Evolutionary conservation across 2,113 vertebrate species (phyloP).

Genomic region (Pteronura brasiliensis): DNA sequence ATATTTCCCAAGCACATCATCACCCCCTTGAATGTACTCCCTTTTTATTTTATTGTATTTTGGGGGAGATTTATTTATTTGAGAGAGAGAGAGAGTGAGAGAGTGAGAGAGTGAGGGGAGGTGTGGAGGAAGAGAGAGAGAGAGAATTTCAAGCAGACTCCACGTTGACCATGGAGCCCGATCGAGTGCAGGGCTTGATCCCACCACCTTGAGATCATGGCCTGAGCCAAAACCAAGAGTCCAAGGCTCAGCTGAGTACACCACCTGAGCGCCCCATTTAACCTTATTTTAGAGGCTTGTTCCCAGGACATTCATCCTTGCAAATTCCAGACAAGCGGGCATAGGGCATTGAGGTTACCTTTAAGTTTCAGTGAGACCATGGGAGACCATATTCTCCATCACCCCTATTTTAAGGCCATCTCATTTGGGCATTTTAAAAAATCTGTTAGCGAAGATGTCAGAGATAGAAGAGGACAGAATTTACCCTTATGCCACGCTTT

Average conservation of each 20-base stretch:
- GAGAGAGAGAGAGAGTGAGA: not conserved
- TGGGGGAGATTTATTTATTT: not conserved
- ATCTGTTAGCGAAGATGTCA: not conserved
- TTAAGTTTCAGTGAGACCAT: not conserved
- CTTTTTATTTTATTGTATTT: not conserved
- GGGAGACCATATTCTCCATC: not conserved
- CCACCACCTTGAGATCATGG: not conserved
- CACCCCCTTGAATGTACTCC: not conserved
- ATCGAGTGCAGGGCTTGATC: fast-evolving
- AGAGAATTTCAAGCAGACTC: not conserved
- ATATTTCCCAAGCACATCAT: not conserved
- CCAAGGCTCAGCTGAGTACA: not conserved
- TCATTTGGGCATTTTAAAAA: not conserved
- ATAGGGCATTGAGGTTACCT: too few relatives aligned
- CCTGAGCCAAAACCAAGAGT: not conserved
- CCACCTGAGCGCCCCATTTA: not conserved
- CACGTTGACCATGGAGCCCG: not conserved
- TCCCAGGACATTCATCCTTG: not conserved
- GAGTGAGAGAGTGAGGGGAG: not conserved
- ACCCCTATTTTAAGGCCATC: not conserved
- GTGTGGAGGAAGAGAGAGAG: not conserved
- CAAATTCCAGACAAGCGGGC: not conserved
- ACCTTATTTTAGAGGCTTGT: not conserved
- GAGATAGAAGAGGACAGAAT: not conserved
- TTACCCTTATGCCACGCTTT: not conserved